Conservation (phyloP, 2,113 vertebrate species). For the Taurulus bubalis region DNA sequence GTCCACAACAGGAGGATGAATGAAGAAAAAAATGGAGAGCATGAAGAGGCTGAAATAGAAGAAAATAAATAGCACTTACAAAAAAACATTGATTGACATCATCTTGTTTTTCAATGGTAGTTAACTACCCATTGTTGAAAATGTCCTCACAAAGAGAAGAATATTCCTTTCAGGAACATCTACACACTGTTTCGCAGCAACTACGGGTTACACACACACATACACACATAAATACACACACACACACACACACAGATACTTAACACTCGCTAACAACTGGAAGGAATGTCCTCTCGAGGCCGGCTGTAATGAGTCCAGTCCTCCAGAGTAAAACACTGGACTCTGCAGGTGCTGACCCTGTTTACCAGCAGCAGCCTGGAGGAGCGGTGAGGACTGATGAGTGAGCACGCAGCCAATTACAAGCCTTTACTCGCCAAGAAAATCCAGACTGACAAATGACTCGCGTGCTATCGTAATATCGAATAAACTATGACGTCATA, state of each 20-base stretch:
- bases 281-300: too few species aligned
- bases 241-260: background rate
- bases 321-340: constrained; percentile 42
- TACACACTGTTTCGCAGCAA: constrained; percentile 22
- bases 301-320: constrained; percentile 48
- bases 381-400: constrained; percentile 20
- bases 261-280: constrained; percentile 27
- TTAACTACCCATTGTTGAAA: too few species aligned
- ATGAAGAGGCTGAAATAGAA: background rate
- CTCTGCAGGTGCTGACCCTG: constrained; percentile 31
- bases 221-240: too few species aligned
- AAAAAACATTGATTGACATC: too few species aligned
- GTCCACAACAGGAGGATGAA: too few species aligned
- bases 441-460: too few species aligned
- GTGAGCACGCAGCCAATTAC: constrained; percentile 20
- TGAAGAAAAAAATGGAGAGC: background rate
- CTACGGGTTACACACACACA: too few species aligned
- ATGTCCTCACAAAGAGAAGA: background rate
- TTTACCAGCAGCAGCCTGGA: constrained; percentile 34
- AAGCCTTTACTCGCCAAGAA: constrained; percentile 14
- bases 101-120: background rate
- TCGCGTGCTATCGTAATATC: too few species aligned
- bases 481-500: too few species aligned
- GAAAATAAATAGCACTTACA: too few species aligned
- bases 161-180: constrained; percentile 32